phyloP scores from a whole-genome alignment of 2,888 invertebrate species.

The Autographa pulchrina region DNA sequence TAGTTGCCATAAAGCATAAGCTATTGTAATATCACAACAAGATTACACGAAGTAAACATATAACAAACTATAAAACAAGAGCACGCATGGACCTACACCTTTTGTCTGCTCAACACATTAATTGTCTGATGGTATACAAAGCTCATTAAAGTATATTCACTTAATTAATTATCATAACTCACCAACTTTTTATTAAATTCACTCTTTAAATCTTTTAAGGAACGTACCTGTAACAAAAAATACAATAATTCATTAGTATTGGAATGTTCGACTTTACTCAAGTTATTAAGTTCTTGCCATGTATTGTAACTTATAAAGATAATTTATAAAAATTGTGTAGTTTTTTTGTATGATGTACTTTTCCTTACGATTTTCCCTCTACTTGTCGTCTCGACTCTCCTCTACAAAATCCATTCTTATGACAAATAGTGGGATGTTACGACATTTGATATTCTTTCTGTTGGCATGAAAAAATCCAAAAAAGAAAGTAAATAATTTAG shows the following conservation, averaged over 20 bases:
- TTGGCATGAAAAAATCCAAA: neutral
- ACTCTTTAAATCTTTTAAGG: too few species aligned
- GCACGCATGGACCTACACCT: neutral
- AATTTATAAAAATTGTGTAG: neutral
- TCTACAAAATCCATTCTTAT: neutral
- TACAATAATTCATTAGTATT: conserved; percentile 38
- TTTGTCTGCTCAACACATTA: conserved; percentile 17
- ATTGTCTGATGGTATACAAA: neutral
- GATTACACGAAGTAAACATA: too few species aligned
- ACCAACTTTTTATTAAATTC: conserved; percentile 29
- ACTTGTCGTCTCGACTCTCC: neutral
- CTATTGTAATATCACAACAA: too few species aligned
- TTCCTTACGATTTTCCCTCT: neutral
- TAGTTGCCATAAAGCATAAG: too few species aligned
- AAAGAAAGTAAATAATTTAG: too few species aligned
- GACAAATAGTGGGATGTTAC: neutral
- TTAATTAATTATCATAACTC: conserved; percentile 30
- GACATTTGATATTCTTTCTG: conserved; percentile 2
- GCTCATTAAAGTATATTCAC: conserved; percentile 14
- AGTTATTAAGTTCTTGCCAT: neutral
- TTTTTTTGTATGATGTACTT: neutral
- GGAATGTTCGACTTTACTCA: conserved; percentile 20
- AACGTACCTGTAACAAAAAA: conserved; percentile 64
- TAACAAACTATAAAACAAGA: neutral
- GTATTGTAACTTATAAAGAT: neutral